Evolutionary conservation across 2,888 invertebrate genomes (phyloP), one percentile per base, ranked within the genome.

Genomic region (Acanthosepion lycidas): DNA sequence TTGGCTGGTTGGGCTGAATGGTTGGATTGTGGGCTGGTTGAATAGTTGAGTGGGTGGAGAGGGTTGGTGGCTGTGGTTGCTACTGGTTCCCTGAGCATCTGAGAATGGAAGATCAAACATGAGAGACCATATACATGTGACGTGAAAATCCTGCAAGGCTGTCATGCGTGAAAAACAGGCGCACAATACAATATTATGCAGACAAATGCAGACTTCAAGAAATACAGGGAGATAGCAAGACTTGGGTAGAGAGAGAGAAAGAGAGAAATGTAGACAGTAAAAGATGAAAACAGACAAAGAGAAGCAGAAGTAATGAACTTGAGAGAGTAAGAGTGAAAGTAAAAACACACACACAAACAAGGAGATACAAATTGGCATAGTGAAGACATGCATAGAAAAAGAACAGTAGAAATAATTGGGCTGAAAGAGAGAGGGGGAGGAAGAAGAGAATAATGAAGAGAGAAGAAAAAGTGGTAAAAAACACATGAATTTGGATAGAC

Each of bases 81-180:
- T 78, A n/a, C 33, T 78, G 78, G 78, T n/a, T 78, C 33, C 78
- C 33, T n/a, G 78, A 78, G 78, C 78, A 15, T 78, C 78, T 78
- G 78, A 78, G 78, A n/a, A n/a, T 2, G 33, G 33, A 33, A 78
- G 78, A 78, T 78, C 78, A 78, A 78, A 78, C 78, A 33, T n/a
- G n/a, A 78, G 78, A n/a, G 78, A 78, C 78, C 78, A 33, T n/a
- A n/a, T 78, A 78, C n/a, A 78, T 78, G 78, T n/a, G 78, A 78
- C 78, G 78, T 78, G 78, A 78, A 78, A 78, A 78, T 78, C 78
- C 78, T 78, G 78, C 33, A 15, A 78, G 78, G n/a, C 78, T 78
- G 78, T 78, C 78, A 78, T 78, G 78, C 78, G 12, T 78, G 78
- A n/a, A n/a, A 78, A n/a, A 78, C 78, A 78, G 78, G 78, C 78